These are phyloP conservation scores for Thalassophryne amazonica DNA, from an alignment of 2,797 vertebrate genomes.

Conservation along the genomic window DNA sequence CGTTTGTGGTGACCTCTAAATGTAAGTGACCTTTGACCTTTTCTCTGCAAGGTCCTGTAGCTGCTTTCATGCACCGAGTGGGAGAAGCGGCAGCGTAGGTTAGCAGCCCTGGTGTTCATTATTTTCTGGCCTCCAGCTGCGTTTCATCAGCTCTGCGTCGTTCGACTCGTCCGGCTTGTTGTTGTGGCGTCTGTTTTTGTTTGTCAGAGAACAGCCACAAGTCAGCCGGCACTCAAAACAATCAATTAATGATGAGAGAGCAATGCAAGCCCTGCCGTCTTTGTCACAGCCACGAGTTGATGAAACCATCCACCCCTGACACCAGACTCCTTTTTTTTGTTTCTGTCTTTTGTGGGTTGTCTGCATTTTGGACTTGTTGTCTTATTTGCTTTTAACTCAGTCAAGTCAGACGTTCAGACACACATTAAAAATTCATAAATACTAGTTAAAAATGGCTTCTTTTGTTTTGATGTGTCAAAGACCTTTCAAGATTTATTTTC, in stretches of 20 bases:
- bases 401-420: constrained; percentile 35
- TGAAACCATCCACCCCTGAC: constrained; percentile 79
- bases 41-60: constrained; percentile 81
- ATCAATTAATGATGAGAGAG: constrained; percentile 86
- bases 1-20: not conserved
- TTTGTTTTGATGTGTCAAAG: constrained; percentile 33
- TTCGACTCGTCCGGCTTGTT: constrained; percentile 80
- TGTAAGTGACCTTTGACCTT: constrained; percentile 40
- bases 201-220: constrained; percentile 62
- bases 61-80: no score
- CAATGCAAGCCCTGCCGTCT: constrained; percentile 75
- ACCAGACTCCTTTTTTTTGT: constrained; percentile 66
- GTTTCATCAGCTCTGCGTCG: constrained; percentile 82
- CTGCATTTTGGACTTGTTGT: constrained; percentile 16
- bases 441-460: constrained; percentile 41
- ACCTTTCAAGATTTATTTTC: constrained; percentile 15
- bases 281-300: constrained; percentile 78
- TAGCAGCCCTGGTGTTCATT: constrained; percentile 87
- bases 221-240: constrained; percentile 75
- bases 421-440: constrained; percentile 42
- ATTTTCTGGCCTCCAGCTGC: constrained; percentile 84
- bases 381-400: constrained; percentile 35
- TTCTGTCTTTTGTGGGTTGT: constrained; percentile 70
- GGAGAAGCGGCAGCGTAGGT: constrained; percentile 81
- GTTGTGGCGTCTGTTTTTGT: constrained; percentile 40